Conservation (phyloP, 2,113 vertebrate genomes). For the Hippotragus niger region DNA sequence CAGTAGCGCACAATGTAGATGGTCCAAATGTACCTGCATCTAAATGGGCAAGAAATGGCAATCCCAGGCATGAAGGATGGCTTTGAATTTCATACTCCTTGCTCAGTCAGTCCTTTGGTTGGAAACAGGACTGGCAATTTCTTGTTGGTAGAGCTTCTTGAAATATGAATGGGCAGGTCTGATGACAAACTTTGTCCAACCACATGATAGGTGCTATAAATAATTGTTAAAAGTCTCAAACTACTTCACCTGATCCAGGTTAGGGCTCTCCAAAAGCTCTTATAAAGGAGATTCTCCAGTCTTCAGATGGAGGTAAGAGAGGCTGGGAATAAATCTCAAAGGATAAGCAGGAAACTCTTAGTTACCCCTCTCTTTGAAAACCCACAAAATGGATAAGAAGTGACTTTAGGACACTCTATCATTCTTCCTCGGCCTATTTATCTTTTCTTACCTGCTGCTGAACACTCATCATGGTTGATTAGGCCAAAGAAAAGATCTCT, state of each 20-base stretch:
- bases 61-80: background rate
- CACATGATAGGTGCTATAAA: conserved; percentile 5
- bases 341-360: background rate
- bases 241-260: background rate
- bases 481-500: background rate
- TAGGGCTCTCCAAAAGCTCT: background rate
- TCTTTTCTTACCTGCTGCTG: background rate
- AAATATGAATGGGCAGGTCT: background rate
- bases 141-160: background rate
- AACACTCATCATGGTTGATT: background rate
- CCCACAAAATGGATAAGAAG: background rate
- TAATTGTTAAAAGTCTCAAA: conserved; percentile 27
- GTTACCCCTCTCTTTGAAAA: background rate
- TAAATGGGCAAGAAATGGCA: background rate
- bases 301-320: background rate
- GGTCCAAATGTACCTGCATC: background rate
- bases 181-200: background rate
- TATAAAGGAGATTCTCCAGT: background rate
- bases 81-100: background rate
- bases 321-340: background rate
- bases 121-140: background rate
- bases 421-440: background rate
- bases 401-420: background rate
- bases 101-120: background rate
- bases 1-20: background rate